Conservation (phyloP, 2,113 vertebrate species). For the Mesembrinibis cayennensis region DNA sequence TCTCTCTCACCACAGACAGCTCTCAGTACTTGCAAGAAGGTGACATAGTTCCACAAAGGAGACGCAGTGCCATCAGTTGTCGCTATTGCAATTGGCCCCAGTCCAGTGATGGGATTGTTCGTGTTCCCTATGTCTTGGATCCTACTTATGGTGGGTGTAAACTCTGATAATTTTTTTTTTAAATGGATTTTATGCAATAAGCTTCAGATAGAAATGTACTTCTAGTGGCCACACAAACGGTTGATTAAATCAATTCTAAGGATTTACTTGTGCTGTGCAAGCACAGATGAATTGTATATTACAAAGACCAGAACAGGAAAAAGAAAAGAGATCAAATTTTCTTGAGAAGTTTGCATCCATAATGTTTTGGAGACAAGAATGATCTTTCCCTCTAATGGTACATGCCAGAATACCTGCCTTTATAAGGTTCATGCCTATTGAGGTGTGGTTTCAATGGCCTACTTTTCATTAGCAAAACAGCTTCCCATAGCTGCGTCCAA, state of each 20-base stretch:
- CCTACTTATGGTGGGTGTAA: slow-evolving; percentile 75
- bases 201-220: neutral
- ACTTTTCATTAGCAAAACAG: neutral
- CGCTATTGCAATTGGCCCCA: slow-evolving; percentile 81
- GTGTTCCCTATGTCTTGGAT: slow-evolving; percentile 79
- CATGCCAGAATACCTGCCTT: neutral
- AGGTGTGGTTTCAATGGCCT: neutral
- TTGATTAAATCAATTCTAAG: neutral
- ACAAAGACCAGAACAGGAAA: neutral
- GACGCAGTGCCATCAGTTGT: slow-evolving; percentile 79
- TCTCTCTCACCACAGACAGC: slow-evolving; percentile 9
- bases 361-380: neutral
- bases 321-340: neutral
- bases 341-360: neutral
- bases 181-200: neutral
- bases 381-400: neutral
- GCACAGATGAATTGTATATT: neutral
- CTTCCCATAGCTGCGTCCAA: neutral
- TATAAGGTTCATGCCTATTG: neutral
- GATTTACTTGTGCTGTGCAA: neutral
- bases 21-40: slow-evolving; percentile 65
- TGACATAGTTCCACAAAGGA: slow-evolving; percentile 74
- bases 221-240: neutral
- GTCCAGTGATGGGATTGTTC: slow-evolving; percentile 80
- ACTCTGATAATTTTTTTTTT: neutral